Base-by-base conservation (phyloP, 2,888 invertebrate genomes). In the Folsomia candida region DNA sequence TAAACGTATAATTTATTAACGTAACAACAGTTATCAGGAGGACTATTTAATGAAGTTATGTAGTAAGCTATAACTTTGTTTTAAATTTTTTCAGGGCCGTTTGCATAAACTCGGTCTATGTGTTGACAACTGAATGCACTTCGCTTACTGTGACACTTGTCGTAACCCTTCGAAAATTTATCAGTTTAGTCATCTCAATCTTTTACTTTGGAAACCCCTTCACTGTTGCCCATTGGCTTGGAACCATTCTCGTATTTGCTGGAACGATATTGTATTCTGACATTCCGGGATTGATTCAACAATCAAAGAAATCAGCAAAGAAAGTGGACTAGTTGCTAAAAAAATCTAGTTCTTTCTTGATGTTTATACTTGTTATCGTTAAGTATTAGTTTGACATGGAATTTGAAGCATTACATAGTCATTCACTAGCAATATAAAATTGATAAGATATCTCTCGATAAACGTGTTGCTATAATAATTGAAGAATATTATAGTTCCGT, bases 121-220 rank as follows among this genome's bases (percentile, higher is more conserved):
- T 92, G 29, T 85, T 98, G 81, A 97, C 97, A 1, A 92, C 97
- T 0, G 95, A 96, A 83, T 96, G 95, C 82, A 88, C 93, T 0
- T 96, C 97, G 0, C 84, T 99, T 59, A 94, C 95, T 0, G 97
- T 99, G 1, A 98, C 97, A 0, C 85, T 99, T 78, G 94, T 99
- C 0, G 91, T 99, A 29, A 99, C 99, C 0, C 84, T 98, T 68
- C 87, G 99, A 64, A 99, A 99, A 84, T 99, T 99, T 82, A 87
- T 94, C 37, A 97, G 97, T 0, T 85, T 99, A 51, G 83, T 99
- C n/a, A 91, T 99, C 82, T 98, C 97, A 0, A 96, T 99, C 79
- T 80, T 93, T 63, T 95, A 97, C 83, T 99, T 99, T 82, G 87
- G 89, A 80, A 99, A 98, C 86, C 91, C 94, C 0, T 99, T 99